Conservation (phyloP, 2,113 vertebrate genomes). For the Planiliza haematocheilus region DNA sequence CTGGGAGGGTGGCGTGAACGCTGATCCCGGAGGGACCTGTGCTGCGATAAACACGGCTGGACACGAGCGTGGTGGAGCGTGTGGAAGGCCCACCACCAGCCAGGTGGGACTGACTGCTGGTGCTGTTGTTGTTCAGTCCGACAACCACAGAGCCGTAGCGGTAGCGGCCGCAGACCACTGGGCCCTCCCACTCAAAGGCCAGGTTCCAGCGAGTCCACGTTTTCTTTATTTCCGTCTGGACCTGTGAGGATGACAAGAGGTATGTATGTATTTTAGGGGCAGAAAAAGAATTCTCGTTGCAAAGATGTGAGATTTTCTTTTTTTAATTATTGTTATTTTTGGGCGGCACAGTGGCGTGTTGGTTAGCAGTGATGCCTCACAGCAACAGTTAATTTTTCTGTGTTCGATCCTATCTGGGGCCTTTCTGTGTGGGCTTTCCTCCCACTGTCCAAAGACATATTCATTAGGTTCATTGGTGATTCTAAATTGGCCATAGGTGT, state of each 20-base stretch:
- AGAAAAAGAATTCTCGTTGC: no score
- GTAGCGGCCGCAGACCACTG: slow-evolving; percentile 84
- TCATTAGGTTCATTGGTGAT: no score
- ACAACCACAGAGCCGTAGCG: slow-evolving; percentile 87
- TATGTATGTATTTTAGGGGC: background rate
- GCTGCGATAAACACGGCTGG: slow-evolving; percentile 76
- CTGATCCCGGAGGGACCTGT: slow-evolving; percentile 42
- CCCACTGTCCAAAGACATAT: no score
- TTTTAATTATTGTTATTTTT: no score
- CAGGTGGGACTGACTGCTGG: slow-evolving; percentile 88
- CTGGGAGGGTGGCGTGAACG: slow-evolving; percentile 84
- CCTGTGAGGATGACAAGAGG: slow-evolving; percentile 68
- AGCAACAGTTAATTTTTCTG: no score
- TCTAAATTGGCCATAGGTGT: no score
- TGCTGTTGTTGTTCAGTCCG: slow-evolving; percentile 88
- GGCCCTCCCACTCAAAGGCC: slow-evolving; percentile 86
- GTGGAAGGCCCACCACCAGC: slow-evolving; percentile 72
- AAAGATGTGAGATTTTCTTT: no score
- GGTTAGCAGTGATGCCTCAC: no score
- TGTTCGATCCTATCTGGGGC: no score
- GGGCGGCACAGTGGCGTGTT: no score
- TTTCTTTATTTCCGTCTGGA: slow-evolving; percentile 92
- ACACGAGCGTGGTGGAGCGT: slow-evolving; percentile 80
- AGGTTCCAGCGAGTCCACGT: slow-evolving; percentile 89
- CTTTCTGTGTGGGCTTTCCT: no score